These are phyloP conservation scores for Hetaerina titia DNA, from an alignment of 2,888 invertebrate genomes.

Conservation along the genomic window DNA sequence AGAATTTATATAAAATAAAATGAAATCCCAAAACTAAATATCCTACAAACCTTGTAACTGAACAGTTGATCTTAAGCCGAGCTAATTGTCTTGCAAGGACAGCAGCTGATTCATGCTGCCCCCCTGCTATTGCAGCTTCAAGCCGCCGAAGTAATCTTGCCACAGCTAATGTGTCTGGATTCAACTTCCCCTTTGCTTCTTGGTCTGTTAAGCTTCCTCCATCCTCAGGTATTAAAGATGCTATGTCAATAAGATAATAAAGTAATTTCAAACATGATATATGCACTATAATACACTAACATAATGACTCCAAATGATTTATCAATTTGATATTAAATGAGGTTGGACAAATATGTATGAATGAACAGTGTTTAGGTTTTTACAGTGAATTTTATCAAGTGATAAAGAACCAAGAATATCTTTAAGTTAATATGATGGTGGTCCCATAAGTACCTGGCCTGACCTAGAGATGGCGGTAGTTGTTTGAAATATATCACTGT, in stretches of 20 bases:
- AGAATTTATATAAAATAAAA: background rate
- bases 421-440: too few relatives aligned
- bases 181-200: conserved; percentile 70
- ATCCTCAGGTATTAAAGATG: conserved; percentile 68
- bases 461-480: too few relatives aligned
- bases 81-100: conserved; percentile 88
- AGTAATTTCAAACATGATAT: too few relatives aligned
- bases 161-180: conserved; percentile 81
- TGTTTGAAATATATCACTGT: too few relatives aligned
- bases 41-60: conserved; percentile 80
- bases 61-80: conserved; percentile 86
- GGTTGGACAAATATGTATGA: too few relatives aligned
- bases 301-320: too few relatives aligned
- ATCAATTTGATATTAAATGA: too few relatives aligned
- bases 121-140: conserved; percentile 88
- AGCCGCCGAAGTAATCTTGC: conserved; percentile 84
- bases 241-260: conserved; percentile 68
- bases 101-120: conserved; percentile 87
- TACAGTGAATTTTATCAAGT: too few relatives aligned
- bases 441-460: too few relatives aligned
- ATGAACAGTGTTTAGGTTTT: too few relatives aligned
- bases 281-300: too few relatives aligned
- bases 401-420: too few relatives aligned
- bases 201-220: conserved; percentile 50
- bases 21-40: background rate